Evolutionary conservation across 2,797 vertebrate genomes (phyloP), one percentile per base, ranked within the genome.

Genomic region (Harpagifer antarcticus): DNA sequence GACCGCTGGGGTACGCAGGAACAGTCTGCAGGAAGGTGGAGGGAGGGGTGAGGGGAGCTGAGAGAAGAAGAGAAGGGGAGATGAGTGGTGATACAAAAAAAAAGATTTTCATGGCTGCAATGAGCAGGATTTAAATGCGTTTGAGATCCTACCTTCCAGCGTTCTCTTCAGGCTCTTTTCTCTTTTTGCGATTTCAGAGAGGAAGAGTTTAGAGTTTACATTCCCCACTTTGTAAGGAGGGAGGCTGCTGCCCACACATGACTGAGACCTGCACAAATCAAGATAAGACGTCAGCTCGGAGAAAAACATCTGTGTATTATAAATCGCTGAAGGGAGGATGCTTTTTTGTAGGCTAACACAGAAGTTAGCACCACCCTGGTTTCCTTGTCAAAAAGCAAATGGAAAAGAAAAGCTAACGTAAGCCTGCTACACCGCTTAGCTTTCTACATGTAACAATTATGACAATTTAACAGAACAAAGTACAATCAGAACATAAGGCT

Each of bases 181-280:
- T 88, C 98, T 96, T 93, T 99, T 99, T 55, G 97, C 93, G 27
- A 99, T 98, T 94, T 99, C 98, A 0, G 97, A 98, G 70, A 99
- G 96, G 93, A 99, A 99, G 73, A 99, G 96, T 92, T 99, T 99
- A 68, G 98, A 98, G 94, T 99, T 99, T 71, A 99, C 95, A 93
- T 97, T 98, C 82, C 98, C 98, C 0, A 99, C 97, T 95, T 99
- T 99, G 88, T 98, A 96, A 17, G 98, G 97, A 80, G 97, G 96
- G 76, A 99, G 95, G 75, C 94, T 96, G 92, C 95, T 97, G 88
- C 98, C 97, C 44, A 98, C 96, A 89, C 97, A 98, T 65, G 96
- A 97, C 94, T 99, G 98, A 88, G 97, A 97, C 95, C 98, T 99
- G 93, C 55, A 86, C 69, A 64, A 65, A 19, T 50, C 16, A 62